Percentiles rank a stretch among this genome's conserved stretches.
Evolutionary conservation across 1,140 invertebrate species (phyloP).

Genomic region (Drosophila grimshawi): DNA sequence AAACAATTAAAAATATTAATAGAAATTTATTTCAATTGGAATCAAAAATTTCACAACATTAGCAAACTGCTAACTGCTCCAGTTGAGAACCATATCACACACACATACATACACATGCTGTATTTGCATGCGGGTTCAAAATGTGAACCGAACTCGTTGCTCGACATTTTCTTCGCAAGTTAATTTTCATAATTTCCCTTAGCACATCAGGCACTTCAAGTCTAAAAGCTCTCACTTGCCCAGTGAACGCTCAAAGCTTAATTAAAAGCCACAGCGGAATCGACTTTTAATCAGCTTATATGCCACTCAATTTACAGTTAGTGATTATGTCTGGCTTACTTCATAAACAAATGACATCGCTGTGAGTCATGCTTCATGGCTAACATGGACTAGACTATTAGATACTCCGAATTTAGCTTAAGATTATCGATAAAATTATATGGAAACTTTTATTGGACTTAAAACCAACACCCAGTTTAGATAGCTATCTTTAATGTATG

Average conservation of each 20-base stretch:
- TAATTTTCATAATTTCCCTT: slow-evolving; percentile 10
- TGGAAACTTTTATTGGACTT: background rate
- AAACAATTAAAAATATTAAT: slow-evolving; percentile 83
- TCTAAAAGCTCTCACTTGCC: slow-evolving; percentile 1
- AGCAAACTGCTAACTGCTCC: slow-evolving; percentile 21
- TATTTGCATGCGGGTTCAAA: slow-evolving; percentile 29
- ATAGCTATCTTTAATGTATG: no score
- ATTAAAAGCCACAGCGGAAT: slow-evolving; percentile 43
- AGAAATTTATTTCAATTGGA: slow-evolving; percentile 83
- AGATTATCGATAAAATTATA: slow-evolving; percentile 5
- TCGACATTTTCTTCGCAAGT: background rate
- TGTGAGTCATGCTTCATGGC: slow-evolving; percentile 11
- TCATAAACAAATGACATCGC: slow-evolving; percentile 59
- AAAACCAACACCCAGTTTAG: no score
- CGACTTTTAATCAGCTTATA: slow-evolving; percentile 77
- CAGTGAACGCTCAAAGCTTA: slow-evolving; percentile 7
- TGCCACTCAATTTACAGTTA: slow-evolving; percentile 66
- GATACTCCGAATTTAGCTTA: background rate
- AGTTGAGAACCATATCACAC: background rate
- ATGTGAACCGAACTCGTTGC: slow-evolving; percentile 11
- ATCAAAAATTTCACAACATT: slow-evolving; percentile 76
- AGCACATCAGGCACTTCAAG: background rate
- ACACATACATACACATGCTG: background rate
- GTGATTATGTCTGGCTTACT: slow-evolving; percentile 58
- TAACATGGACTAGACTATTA: background rate